phyloP scores from a whole-genome alignment of 2,113 vertebrate genomes.

The Monarcha castaneiventris region DNA sequence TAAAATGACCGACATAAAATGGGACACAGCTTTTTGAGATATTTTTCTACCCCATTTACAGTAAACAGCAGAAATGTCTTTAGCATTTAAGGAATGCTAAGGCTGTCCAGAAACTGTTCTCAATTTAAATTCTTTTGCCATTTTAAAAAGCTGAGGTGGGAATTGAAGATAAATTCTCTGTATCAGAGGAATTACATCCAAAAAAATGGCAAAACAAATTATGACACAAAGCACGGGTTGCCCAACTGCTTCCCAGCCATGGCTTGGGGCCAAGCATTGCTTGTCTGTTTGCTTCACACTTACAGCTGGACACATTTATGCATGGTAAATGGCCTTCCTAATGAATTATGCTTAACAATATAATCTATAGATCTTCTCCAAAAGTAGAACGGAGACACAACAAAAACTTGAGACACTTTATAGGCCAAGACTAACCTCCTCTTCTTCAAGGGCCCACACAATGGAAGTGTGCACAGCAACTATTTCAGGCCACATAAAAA shows the following conservation, averaged over 20 bases:
- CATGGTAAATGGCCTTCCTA: conserved; percentile 7
- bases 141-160: background rate
- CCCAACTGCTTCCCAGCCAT: conserved; percentile 38
- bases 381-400: background rate
- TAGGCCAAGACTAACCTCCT: background rate
- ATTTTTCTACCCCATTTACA: background rate
- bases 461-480: rapidly evolving
- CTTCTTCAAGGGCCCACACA: background rate
- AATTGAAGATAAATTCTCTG: background rate
- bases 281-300: conserved; percentile 13
- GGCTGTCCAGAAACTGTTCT: background rate
- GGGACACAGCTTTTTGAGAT: background rate
- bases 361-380: background rate
- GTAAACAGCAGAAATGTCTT: background rate
- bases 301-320: conserved; percentile 24
- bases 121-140: background rate
- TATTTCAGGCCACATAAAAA: background rate
- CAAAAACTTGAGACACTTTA: background rate
- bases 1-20: background rate
- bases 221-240: background rate
- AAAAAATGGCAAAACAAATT: conserved; percentile 35
- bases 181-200: conserved; percentile 21
- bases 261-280: background rate
- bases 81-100: background rate
- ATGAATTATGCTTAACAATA: conserved; percentile 1